These are phyloP conservation scores for Silurus meridionalis DNA, from an alignment of 2,113 vertebrate genomes.

Conservation along the genomic window DNA sequence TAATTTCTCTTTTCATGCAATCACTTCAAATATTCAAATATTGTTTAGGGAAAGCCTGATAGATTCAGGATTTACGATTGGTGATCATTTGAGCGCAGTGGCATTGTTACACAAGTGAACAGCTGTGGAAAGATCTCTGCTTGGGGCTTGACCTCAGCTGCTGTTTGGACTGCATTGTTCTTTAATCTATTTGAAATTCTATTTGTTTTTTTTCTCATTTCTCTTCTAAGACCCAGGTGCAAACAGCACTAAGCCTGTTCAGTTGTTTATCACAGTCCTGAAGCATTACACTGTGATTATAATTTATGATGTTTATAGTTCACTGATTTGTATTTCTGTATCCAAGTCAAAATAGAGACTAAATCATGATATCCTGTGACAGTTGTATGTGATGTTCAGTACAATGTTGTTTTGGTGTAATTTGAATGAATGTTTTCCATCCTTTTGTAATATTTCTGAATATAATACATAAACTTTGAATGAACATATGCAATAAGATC, in stretches of 20 bases:
- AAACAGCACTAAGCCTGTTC: constrained; percentile 27
- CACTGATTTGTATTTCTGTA: background rate
- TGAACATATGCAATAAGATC: background rate
- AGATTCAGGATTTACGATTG: background rate
- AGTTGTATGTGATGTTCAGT: background rate
- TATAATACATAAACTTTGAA: background rate
- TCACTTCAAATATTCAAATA: background rate
- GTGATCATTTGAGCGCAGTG: background rate
- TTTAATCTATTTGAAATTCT: background rate
- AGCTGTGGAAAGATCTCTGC: background rate
- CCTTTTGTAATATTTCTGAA: background rate
- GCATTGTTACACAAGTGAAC: background rate
- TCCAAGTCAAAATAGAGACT: background rate
- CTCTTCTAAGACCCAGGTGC: constrained; percentile 47
- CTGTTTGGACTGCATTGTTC: background rate
- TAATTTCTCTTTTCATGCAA: background rate
- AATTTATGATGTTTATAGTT: background rate
- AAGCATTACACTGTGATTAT: background rate
- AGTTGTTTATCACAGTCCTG: background rate
- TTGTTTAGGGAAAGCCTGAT: background rate
- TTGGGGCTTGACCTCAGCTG: constrained; percentile 11
- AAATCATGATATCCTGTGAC: background rate
- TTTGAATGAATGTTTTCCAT: background rate
- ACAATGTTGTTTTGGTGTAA: background rate
- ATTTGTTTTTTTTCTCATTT: constrained; percentile 43